Evolutionary conservation across 92 coral and sea anemone species (phyloP), one percentile per base, ranked within the genome.

Genomic region (Phenganax subtilis): DNA sequence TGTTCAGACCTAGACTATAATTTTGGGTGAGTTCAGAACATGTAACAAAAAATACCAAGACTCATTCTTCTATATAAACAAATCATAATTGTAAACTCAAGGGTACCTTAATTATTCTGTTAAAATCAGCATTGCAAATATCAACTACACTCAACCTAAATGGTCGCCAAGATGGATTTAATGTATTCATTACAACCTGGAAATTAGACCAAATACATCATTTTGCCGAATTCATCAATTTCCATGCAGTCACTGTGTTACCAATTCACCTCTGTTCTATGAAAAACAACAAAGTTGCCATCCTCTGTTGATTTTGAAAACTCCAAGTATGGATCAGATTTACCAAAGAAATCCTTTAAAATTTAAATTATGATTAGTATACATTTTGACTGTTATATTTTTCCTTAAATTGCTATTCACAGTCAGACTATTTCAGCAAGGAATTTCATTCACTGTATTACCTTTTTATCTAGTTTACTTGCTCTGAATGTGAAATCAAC

Each of bases 281-380:
- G 93, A 20, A 90, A 90, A 71, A 96, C 92, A 84, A 92, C 89
- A 92, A 87, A 96, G 71, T 85, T 89, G 15, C 99, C 99, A 90
- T 96, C 97, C 69, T 88, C 96, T 62, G 81, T 92, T 80, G 88
- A 85, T 87, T 93, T 91, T 29, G 99, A 77, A 72, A 96, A 83
- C 74, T 96, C 99, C 66, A 96, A 82, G 72, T 89, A 96, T 63
- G 99, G 99, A 58, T 96, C 99, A 75, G 97, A 91, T 88, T 96
- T 96, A 58, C 99, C 99, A 88, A 96, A 91, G 81, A 96, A 96
- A 89, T 96, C 99, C 99, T 96, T 71, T 1, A 62, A 85, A 14
- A 57, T 15, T 57, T 47, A 58, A 55, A 57, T 16, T 29, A 8
- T n/a, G 30, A 7, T 0, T 16, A 9, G 15, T 10, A 57, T 0